phyloP scores from a whole-genome alignment of 2,797 vertebrate genomes.

The Chlorospingus flavigularis region DNA sequence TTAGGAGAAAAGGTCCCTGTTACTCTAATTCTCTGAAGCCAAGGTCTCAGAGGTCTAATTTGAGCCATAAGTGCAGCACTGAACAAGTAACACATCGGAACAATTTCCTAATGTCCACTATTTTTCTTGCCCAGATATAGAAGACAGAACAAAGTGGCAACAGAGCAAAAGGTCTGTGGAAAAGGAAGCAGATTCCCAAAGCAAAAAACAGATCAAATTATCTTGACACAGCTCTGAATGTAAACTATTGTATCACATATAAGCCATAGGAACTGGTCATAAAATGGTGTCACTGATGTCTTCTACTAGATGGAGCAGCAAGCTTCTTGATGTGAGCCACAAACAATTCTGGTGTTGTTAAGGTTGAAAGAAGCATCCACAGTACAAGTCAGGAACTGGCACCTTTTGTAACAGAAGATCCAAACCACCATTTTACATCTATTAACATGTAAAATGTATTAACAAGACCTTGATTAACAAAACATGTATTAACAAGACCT shows the following conservation, averaged over 20 bases:
- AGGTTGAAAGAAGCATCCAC: neutral
- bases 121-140: neutral
- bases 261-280: neutral
- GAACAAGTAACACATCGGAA: neutral
- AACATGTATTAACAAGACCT: neutral
- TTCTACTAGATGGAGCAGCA: neutral
- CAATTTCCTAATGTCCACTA: neutral
- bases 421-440: neutral
- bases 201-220: neutral
- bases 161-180: neutral
- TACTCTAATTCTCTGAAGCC: neutral
- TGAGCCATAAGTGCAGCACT: neutral
- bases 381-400: neutral
- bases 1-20: neutral
- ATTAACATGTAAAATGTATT: neutral
- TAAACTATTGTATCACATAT: fast-evolving
- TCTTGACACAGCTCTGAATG: neutral
- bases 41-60: neutral
- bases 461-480: too few species aligned
- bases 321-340: neutral
- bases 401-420: neutral
- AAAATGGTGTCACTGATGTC: neutral
- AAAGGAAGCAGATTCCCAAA: neutral
- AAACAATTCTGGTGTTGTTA: neutral
- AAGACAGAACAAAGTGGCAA: neutral